Evolutionary conservation across 2,113 vertebrate species (phyloP).

Genomic region (Casuarius casuarius): DNA sequence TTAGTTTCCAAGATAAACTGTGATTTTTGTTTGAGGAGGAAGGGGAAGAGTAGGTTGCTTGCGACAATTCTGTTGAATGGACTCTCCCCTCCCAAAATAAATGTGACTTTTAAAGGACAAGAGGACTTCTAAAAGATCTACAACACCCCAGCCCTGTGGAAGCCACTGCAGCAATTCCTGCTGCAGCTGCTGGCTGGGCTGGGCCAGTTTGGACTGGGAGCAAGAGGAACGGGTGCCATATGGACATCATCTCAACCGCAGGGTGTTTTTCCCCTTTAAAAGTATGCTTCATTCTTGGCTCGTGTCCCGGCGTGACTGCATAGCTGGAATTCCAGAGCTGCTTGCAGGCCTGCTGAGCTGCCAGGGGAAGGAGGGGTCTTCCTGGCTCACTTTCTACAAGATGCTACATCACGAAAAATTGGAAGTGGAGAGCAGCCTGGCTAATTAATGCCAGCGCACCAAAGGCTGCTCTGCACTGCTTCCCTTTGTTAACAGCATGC

Average conservation of each 20-base stretch:
- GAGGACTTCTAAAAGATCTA: neutral
- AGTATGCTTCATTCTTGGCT: slow-evolving; percentile 65
- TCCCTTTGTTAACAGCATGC: slow-evolving; percentile 33
- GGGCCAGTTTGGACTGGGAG: neutral
- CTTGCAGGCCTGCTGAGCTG: slow-evolving; percentile 25
- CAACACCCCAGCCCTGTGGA: neutral
- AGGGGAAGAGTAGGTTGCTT: neutral
- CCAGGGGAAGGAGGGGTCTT: neutral
- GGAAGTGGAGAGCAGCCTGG: neutral
- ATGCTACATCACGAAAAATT: neutral
- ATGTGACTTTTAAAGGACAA: neutral
- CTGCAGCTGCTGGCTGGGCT: neutral
- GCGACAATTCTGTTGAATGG: neutral
- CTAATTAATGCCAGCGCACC: slow-evolving; percentile 40
- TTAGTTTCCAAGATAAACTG: slow-evolving; percentile 50
- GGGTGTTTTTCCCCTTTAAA: slow-evolving; percentile 33
- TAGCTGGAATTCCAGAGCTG: slow-evolving; percentile 75
- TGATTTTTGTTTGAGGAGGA: neutral
- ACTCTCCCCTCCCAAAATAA: neutral
- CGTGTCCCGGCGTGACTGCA: slow-evolving; percentile 67
- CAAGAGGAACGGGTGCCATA: slow-evolving; percentile 57
- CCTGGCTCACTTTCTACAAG: slow-evolving; percentile 1
- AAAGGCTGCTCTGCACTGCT: neutral
- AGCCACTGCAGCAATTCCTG: neutral
- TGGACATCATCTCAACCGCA: slow-evolving; percentile 73